Conservation (phyloP, 1,140 invertebrate genomes). For the Drosophila sulfurigaster region DNA sequence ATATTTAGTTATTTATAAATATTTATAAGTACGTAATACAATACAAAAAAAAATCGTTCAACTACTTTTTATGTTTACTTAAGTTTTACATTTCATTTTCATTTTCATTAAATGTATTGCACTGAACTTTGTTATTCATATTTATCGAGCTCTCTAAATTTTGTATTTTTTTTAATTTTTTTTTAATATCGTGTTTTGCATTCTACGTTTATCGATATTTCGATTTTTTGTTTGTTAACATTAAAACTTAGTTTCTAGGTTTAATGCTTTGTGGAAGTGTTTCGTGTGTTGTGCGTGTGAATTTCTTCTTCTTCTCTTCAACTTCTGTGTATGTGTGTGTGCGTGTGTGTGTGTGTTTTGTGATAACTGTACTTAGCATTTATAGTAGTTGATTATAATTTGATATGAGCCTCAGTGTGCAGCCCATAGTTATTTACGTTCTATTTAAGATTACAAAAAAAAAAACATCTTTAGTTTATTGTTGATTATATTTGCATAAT, state of each 20-base stretch:
- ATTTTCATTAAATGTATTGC: slow-evolving; percentile 60
- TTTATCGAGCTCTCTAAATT: slow-evolving; percentile 16
- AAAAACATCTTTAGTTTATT: slow-evolving; percentile 51
- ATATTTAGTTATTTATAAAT: slow-evolving; percentile 55
- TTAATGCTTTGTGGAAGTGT: slow-evolving; percentile 31
- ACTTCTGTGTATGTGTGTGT: slow-evolving; percentile 13
- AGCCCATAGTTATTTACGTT: slow-evolving; percentile 22
- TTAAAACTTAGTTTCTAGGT: slow-evolving; percentile 73
- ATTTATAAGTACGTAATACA: slow-evolving; percentile 65
- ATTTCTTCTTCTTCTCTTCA: not conserved
- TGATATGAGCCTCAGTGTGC: slow-evolving; percentile 8
- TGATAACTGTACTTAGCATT: slow-evolving; percentile 14
- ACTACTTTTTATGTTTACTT: slow-evolving; percentile 73
- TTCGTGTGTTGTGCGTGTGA: slow-evolving; percentile 26
- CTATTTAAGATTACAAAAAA: slow-evolving; percentile 51
- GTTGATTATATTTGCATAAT: slow-evolving; percentile 64
- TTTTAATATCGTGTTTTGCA: slow-evolving; percentile 16
- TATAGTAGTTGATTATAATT: slow-evolving; percentile 40
- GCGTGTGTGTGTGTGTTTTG: slow-evolving; percentile 16
- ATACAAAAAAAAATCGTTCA: slow-evolving; percentile 69
- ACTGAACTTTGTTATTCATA: slow-evolving; percentile 57
- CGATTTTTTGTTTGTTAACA: slow-evolving; percentile 46
- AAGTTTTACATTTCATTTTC: slow-evolving; percentile 53
- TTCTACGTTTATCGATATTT: slow-evolving; percentile 22
- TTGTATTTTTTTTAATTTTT: slow-evolving; percentile 19